Percentiles rank a stretch among this genome's conserved stretches.
phyloP scores from a whole-genome alignment of 2,888 invertebrate genomes.

The Oligia latruncula region DNA sequence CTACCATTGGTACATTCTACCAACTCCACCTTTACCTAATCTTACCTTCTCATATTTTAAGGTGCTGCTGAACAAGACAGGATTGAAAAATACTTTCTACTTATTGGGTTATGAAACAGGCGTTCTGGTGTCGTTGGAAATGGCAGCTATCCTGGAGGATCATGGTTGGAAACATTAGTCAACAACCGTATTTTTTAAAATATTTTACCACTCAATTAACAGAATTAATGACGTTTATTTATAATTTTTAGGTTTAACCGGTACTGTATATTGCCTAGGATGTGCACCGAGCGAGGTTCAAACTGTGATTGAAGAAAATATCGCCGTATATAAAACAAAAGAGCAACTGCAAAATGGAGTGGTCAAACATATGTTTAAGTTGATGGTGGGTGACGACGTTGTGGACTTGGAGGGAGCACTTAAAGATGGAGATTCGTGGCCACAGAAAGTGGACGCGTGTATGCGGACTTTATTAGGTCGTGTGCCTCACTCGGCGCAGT shows the following conservation, averaged over 20 bases:
- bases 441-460: conserved; percentile 69
- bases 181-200: neutral
- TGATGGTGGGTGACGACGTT: conserved; percentile 62
- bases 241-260: conserved; percentile 70
- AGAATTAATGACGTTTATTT: neutral
- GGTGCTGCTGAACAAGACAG: conserved; percentile 52
- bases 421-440: too few relatives aligned
- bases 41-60: conserved; percentile 14
- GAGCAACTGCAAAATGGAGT: conserved; percentile 69
- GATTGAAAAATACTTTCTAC: conserved; percentile 71
- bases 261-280: conserved; percentile 78
- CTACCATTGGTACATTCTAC: too few relatives aligned
- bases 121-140: conserved; percentile 61
- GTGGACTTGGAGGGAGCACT: too few relatives aligned
- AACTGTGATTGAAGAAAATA: conserved; percentile 59
- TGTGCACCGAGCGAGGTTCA: conserved; percentile 72
- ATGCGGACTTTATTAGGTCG: conserved; percentile 66
- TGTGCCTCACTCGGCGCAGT: conserved; percentile 71
- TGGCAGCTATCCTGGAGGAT: conserved; percentile 62
- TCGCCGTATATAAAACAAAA: conserved; percentile 58
- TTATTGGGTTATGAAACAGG: conserved; percentile 79
- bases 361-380: conserved; percentile 68
- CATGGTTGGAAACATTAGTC: conserved; percentile 66
- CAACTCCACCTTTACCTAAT: neutral
- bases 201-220: neutral